Base-by-base conservation (phyloP, 2,888 invertebrate genomes). In the Azorinus chamasolen region DNA sequence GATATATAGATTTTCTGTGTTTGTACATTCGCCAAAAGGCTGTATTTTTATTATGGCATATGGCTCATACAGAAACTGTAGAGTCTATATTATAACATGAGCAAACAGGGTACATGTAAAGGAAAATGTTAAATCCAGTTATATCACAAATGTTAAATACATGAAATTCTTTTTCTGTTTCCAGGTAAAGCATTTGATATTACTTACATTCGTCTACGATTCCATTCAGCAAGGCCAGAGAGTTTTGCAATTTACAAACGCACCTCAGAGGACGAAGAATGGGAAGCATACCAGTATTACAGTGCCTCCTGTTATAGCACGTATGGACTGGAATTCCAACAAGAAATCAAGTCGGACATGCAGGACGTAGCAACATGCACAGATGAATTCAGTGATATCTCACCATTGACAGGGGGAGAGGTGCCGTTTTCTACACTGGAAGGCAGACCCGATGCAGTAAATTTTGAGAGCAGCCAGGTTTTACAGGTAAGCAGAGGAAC, bases 361-460 rank as follows among this genome's bases (percentile, higher is more conserved):
- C 99, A 99, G 93, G 97, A 97, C 0, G 95, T 96, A 74, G 98
- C 99, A 0, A 95, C 99, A n/a, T 99, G 99, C 92, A 98, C 97
- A n/a, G 97, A 97, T 78, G 99, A 99, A 91, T 99, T 97, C 94
- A 98, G 98, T 4, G 99, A 99, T 91, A 98, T 99, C 84, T 98
- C 98, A 0, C 99, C 99, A 0, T 94, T 99, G 74, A 96, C 97
- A 2, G 98, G 97, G 18, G 99, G 98, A 20, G 97, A 97, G 91
- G 97, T 99, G 6, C 96, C 97, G 10, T 99, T 99, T 94, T 97
- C 98, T 14, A 98, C 99, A 0, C 94, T 99, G 2, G 98, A 98
- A 93, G 98, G 98, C 51, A 94, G 99, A 83, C 99, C 99, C 0
- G 97, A 97, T 6, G 97, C 98, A 16, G 96, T 96, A 89, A 95